A percentile compares a stretch with the other conserved stretches of the same genome.
Conservation (phyloP, 2,888 invertebrate species). For the Andrena fulva region DNA sequence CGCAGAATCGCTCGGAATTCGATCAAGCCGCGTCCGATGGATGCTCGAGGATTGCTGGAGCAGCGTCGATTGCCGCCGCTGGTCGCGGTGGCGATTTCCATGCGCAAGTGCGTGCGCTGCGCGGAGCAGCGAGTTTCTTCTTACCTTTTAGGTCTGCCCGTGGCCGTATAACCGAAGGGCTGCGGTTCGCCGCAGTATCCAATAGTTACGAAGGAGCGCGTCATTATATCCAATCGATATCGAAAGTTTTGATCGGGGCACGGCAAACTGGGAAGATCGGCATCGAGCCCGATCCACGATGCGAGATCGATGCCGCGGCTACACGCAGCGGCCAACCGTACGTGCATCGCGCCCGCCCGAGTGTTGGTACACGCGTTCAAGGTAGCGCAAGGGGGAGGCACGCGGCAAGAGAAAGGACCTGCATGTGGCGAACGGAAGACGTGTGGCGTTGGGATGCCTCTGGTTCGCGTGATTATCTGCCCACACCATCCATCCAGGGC, state of each 20-base stretch:
- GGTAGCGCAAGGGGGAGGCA: conserved; percentile 19
- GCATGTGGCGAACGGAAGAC: conserved; percentile 52
- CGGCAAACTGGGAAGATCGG: conserved; percentile 68
- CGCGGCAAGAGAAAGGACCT: conserved; percentile 47
- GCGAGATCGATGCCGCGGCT: conserved; percentile 23
- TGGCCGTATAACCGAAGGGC: conserved; percentile 49
- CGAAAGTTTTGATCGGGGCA: conserved; percentile 76
- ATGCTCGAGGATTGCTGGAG: not conserved
- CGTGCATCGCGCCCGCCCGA: not conserved
- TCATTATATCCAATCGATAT: conserved; percentile 81
- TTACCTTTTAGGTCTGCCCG: conserved; percentile 65
- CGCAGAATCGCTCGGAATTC: conserved; percentile 43
- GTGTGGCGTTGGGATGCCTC: conserved; percentile 60
- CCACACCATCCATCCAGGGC: conserved; percentile 62
- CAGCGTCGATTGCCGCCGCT: conserved; percentile 43
- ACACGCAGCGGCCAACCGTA: not conserved
- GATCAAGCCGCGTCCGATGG: conserved; percentile 23
- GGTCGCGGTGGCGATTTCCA: conserved; percentile 67
- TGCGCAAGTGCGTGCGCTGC: conserved; percentile 56
- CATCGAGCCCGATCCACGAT: conserved; percentile 29
- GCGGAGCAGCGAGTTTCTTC: conserved; percentile 55
- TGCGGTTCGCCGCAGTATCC: conserved; percentile 82
- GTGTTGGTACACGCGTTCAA: conserved; percentile 14
- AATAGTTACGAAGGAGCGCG: conserved; percentile 77
- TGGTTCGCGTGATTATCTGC: conserved; percentile 71